A percentile compares a stretch with the other conserved stretches of the same genome.
phyloP scores from a whole-genome alignment of 2,888 invertebrate species.

The Bombylius discolor region DNA sequence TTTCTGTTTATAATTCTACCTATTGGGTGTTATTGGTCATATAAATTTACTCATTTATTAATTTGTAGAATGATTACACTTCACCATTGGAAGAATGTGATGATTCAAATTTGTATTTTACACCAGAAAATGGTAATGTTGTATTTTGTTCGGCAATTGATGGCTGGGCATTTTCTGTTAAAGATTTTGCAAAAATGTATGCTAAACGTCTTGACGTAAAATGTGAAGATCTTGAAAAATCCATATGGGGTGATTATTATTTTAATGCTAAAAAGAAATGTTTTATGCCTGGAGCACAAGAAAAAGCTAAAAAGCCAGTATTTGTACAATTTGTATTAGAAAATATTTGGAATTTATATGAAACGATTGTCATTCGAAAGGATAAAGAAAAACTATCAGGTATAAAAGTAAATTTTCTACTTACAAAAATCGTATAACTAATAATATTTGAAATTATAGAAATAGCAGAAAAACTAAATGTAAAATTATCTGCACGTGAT shows the following conservation, averaged over 20 bases:
- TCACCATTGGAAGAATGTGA: constrained; percentile 69
- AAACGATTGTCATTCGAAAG: constrained; percentile 60
- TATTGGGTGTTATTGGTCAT: not conserved
- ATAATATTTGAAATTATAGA: not conserved
- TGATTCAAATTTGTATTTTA: constrained; percentile 82
- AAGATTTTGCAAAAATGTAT: constrained; percentile 70
- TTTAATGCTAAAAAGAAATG: constrained; percentile 71
- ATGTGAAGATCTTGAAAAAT: constrained; percentile 56
- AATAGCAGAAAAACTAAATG: constrained; percentile 59
- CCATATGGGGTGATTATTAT: constrained; percentile 92
- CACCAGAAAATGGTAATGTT: constrained; percentile 88
- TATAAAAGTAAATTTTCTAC: not conserved
- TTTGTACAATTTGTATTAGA: constrained; percentile 87
- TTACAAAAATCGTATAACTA: not conserved
- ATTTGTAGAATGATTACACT: constrained; percentile 52
- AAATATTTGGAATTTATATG: constrained; percentile 83
- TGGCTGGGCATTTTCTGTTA: constrained; percentile 73
- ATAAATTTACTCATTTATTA: not conserved
- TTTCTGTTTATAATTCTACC: no score
- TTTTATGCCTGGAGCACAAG: constrained; percentile 77
- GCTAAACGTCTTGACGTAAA: constrained; percentile 47
- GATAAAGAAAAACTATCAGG: constrained; percentile 56
- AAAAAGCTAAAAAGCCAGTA: constrained; percentile 81
- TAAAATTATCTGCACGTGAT: constrained; percentile 64
- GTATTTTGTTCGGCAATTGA: constrained; percentile 92